These are phyloP conservation scores for Cynodonichthys magdalenae DNA, from an alignment of 2,797 vertebrate species.

Conservation along the genomic window DNA sequence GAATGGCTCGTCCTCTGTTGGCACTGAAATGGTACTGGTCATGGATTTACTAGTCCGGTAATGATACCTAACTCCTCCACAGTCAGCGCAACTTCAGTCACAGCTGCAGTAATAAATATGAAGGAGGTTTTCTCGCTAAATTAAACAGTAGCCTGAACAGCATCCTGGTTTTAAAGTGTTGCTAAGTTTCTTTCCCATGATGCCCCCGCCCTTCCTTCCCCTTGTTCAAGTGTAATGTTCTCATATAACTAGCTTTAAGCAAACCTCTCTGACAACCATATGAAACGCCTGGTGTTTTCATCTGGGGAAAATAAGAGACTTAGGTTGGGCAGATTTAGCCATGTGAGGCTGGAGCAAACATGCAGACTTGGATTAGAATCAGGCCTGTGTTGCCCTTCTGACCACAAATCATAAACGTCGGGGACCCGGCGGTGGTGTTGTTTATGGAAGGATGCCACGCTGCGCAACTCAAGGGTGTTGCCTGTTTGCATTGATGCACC, in stretches of 20 bases:
- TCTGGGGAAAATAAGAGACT: slow-evolving; percentile 75
- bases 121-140: slow-evolving; percentile 38
- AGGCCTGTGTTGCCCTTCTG: slow-evolving; percentile 65
- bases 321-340: slow-evolving; percentile 69
- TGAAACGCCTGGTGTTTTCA: slow-evolving; percentile 66
- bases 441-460: slow-evolving; percentile 76
- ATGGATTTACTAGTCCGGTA: slow-evolving; percentile 75
- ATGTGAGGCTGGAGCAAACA: slow-evolving; percentile 71
- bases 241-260: slow-evolving; percentile 66
- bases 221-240: slow-evolving; percentile 43
- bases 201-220: slow-evolving; percentile 46
- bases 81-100: slow-evolving; percentile 52
- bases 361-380: slow-evolving; percentile 69
- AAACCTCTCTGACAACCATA: slow-evolving; percentile 56
- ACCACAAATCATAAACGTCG: slow-evolving; percentile 79
- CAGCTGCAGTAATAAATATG: slow-evolving; percentile 54
- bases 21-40: slow-evolving; percentile 66
- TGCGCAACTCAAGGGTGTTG: slow-evolving; percentile 80
- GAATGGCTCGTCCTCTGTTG: slow-evolving; percentile 71
- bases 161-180: slow-evolving; percentile 56
- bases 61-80: slow-evolving; percentile 65
- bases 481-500: slow-evolving; percentile 78
- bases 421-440: slow-evolving; percentile 72
- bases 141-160: slow-evolving; percentile 61
- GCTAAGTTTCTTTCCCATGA: slow-evolving; percentile 64